A percentile compares a stretch with the other conserved stretches of the same genome.
These are phyloP conservation scores for Petroica traversi DNA, from an alignment of 2,113 vertebrate species.

Conservation along the genomic window DNA sequence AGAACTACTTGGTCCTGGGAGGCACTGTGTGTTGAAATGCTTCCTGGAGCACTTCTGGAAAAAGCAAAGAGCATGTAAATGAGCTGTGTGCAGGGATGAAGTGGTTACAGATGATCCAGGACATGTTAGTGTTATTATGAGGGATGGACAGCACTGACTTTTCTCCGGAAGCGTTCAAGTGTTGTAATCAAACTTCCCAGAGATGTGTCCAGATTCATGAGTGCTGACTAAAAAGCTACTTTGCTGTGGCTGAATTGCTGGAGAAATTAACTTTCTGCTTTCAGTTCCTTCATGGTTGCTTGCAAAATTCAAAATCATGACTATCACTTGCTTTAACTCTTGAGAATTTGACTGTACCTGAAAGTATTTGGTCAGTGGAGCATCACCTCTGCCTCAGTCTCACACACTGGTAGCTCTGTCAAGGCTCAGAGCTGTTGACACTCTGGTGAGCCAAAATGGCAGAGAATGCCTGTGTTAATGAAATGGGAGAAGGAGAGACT, in stretches of 20 bases:
- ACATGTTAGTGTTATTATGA: slow-evolving; percentile 14
- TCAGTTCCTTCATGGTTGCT: not conserved
- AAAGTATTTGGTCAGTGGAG: not conserved
- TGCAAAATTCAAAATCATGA: not conserved
- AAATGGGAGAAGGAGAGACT: slow-evolving; percentile 18
- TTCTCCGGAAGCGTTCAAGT: slow-evolving; percentile 14
- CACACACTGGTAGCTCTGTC: not conserved
- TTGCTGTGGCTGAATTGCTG: not conserved
- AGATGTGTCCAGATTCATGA: slow-evolving; percentile 22
- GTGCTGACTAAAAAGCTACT: not conserved
- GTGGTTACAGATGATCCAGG: not conserved
- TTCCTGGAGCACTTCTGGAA: slow-evolving; percentile 5
- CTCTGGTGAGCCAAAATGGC: not conserved
- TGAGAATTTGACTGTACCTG: not conserved
- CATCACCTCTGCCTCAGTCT: not conserved
- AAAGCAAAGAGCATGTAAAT: not conserved
- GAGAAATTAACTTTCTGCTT: not conserved
- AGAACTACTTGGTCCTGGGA: not conserved
- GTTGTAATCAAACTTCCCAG: not conserved
- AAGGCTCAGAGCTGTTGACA: not conserved
- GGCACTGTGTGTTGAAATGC: not conserved
- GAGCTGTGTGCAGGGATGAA: not conserved
- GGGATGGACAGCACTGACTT: slow-evolving; percentile 2
- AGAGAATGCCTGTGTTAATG: not conserved
- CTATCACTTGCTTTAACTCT: not conserved